Conservation (phyloP, 2,797 vertebrate species). For the Chaetodon trifasciatus region DNA sequence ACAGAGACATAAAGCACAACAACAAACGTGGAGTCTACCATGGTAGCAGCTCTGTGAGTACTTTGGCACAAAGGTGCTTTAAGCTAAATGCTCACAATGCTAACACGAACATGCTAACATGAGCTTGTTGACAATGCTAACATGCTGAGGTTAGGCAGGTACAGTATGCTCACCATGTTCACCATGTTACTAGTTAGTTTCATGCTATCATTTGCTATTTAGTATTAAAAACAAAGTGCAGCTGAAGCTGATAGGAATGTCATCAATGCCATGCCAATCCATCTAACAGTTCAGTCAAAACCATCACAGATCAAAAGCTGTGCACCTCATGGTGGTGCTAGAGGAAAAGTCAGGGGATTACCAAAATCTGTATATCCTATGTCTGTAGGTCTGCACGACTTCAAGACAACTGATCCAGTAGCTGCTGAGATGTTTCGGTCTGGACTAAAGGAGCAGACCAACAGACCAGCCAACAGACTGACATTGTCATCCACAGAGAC, state of each 20-base stretch:
- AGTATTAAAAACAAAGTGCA: neutral
- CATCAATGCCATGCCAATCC: neutral
- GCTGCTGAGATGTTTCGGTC: neutral
- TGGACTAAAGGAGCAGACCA: neutral
- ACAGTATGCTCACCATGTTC: neutral
- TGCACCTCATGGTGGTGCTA: neutral
- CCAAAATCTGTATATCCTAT: neutral
- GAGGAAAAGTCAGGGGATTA: neutral
- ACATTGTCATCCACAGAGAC: neutral
- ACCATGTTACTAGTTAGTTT: neutral
- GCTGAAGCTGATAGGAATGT: neutral
- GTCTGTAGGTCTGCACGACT: neutral
- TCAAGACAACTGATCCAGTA: neutral
- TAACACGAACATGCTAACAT: neutral
- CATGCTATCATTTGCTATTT: neutral
- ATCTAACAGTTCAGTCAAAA: neutral
- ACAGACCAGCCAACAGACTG: neutral
- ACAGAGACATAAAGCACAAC: neutral
- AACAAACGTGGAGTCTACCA: neutral
- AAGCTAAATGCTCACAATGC: neutral
- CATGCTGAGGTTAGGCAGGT: neutral
- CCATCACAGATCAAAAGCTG: neutral
- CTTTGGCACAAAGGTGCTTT: neutral
- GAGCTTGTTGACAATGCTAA: neutral
- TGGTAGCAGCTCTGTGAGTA: neutral